Conservation (phyloP, 1,140 invertebrate genomes). For the Eumeta japonica region DNA sequence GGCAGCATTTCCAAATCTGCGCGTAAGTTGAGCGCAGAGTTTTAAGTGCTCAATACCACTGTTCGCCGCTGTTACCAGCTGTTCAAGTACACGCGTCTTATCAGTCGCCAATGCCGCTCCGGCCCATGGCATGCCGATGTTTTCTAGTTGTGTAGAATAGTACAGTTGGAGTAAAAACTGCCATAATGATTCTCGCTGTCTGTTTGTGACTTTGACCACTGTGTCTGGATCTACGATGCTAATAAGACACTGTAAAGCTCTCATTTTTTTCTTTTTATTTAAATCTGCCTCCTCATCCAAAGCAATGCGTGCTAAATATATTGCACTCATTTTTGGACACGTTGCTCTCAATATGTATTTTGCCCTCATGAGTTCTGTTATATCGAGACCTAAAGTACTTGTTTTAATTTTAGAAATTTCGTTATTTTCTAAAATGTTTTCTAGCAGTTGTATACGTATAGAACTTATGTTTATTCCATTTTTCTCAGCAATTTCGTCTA, state of each 20-base stretch:
- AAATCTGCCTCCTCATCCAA: constrained; percentile 47
- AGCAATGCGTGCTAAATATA: constrained; percentile 52
- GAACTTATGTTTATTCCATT: constrained; percentile 49
- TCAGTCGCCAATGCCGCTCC: constrained; percentile 45
- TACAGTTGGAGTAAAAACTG: constrained; percentile 41
- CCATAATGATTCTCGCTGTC: constrained; percentile 39
- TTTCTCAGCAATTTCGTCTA: constrained; percentile 58
- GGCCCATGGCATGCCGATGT: constrained; percentile 49
- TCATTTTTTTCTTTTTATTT: constrained; percentile 49
- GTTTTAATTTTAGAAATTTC: constrained; percentile 18
- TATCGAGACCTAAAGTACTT: constrained; percentile 24
- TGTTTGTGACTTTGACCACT: constrained; percentile 46
- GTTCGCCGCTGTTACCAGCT: constrained; percentile 34
- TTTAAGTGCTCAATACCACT: constrained; percentile 37
- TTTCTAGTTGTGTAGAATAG: constrained; percentile 39
- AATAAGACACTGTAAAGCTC: constrained; percentile 52
- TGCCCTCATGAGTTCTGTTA: constrained; percentile 41
- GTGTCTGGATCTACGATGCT: constrained; percentile 47
- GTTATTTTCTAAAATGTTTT: constrained; percentile 43
- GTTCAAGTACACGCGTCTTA: constrained; percentile 39
- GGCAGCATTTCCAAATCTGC: constrained; percentile 33
- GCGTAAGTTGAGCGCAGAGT: constrained; percentile 35
- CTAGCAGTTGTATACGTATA: constrained; percentile 50
- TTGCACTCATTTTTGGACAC: constrained; percentile 51
- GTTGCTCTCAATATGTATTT: constrained; percentile 55